These are phyloP conservation scores for Accipiter cooperii DNA, from an alignment of 2,113 vertebrate genomes.

Conservation along the genomic window DNA sequence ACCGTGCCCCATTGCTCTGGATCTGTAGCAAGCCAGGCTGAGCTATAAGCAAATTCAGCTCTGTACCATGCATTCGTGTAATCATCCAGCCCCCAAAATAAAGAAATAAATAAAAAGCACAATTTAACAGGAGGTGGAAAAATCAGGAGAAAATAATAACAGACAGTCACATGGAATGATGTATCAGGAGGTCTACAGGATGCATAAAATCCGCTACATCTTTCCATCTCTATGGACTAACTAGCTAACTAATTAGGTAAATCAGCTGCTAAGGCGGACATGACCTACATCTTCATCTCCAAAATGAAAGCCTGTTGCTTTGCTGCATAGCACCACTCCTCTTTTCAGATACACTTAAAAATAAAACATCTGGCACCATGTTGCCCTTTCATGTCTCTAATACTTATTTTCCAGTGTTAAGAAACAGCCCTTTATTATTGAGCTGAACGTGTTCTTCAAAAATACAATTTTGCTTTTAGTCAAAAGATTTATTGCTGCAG, in stretches of 20 bases:
- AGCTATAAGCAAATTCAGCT: neutral
- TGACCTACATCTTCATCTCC: neutral
- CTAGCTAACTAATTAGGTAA: neutral
- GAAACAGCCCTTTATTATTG: neutral
- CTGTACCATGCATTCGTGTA: neutral
- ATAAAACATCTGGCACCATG: neutral
- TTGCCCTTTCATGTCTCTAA: neutral
- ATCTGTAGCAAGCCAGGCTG: neutral
- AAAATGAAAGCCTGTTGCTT: neutral
- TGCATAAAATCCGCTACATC: neutral
- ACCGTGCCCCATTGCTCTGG: neutral
- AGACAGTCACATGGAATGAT: neutral
- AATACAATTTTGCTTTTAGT: neutral
- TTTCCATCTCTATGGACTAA: neutral
- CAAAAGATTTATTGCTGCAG: neutral
- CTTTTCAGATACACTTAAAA: neutral
- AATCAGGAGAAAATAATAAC: neutral
- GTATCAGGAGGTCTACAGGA: neutral
- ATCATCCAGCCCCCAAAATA: neutral
- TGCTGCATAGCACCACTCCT: neutral
- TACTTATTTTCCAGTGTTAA: neutral
- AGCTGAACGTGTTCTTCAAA: neutral
- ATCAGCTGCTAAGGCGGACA: neutral
- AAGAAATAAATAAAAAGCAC: neutral
- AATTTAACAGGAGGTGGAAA: neutral